Evolutionary conservation across 2,888 invertebrate species (phyloP).

Genomic region (Proisotoma minuta): DNA sequence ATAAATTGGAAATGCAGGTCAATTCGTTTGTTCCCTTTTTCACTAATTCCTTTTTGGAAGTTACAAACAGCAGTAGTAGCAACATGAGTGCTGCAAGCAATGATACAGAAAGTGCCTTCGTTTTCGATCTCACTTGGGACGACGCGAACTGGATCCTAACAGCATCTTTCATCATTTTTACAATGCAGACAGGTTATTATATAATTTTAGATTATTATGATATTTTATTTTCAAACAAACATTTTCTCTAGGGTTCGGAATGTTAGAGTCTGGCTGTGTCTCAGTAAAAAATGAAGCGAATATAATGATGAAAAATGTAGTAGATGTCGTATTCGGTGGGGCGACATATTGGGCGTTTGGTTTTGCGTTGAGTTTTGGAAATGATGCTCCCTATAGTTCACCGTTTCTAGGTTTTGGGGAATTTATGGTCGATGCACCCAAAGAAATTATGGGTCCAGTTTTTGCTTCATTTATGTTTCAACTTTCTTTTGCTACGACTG

Average conservation of each 20-base stretch:
- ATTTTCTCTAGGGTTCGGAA: constrained; percentile 51
- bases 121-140: constrained; percentile 42
- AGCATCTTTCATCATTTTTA: constrained; percentile 50
- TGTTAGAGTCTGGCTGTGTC: constrained; percentile 53
- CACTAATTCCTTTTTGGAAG: no score
- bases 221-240: no score
- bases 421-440: constrained; percentile 51
- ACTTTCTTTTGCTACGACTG: constrained; percentile 49
- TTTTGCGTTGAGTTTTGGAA: constrained; percentile 49
- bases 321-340: constrained; percentile 55
- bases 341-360: constrained; percentile 54
- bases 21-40: no score
- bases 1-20: no score
- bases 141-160: constrained; percentile 42
- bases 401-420: constrained; percentile 49
- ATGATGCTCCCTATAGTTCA: constrained; percentile 34
- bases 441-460: constrained; percentile 47
- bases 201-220: not conserved
- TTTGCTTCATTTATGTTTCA: constrained; percentile 48
- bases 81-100: no score
- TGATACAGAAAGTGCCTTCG: constrained; percentile 27
- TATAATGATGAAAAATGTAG: constrained; percentile 54
- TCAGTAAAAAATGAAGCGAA: constrained; percentile 52
- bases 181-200: constrained; percentile 50
- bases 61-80: no score